These are phyloP conservation scores for Dicentrarchus labrax DNA, from an alignment of 2,113 vertebrate genomes.

Conservation along the genomic window DNA sequence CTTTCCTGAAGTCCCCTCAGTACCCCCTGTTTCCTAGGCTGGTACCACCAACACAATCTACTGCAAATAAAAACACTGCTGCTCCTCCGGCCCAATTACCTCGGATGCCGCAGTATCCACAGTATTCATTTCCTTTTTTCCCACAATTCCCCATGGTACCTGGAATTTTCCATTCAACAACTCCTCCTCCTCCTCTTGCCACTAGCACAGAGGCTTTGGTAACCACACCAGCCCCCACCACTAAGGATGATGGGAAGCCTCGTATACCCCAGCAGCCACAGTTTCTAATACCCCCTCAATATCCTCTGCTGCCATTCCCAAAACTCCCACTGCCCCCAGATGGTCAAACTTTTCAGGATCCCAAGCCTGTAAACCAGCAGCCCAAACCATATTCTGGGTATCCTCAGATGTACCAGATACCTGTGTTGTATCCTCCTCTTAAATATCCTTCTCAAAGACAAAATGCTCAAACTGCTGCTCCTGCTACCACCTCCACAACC, in stretches of 20 bases:
- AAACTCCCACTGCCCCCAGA: conserved; percentile 1
- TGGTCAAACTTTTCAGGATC: not conserved
- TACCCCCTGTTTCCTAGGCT: conserved; percentile 15
- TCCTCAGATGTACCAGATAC: conserved; percentile 30
- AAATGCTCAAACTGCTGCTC: not conserved
- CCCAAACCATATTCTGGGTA: conserved; percentile 1
- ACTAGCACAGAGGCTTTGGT: conserved; percentile 6
- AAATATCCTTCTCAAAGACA: conserved; percentile 2
- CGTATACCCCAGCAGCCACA: not conserved
- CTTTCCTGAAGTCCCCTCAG: conserved; percentile 19
- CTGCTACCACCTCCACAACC: not conserved
- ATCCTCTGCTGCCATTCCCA: conserved; percentile 17
- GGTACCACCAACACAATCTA: conserved; percentile 1
- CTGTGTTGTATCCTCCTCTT: conserved; percentile 25
- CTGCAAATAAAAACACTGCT: conserved; percentile 2
- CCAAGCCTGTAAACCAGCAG: not conserved
- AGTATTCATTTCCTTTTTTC: conserved; percentile 9
- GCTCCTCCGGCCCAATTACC: not conserved
- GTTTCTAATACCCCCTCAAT: conserved; percentile 22
- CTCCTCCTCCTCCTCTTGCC: conserved; percentile 7
- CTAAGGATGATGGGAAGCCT: conserved; percentile 12
- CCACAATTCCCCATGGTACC: conserved; percentile 41
- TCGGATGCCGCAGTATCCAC: conserved; percentile 20
- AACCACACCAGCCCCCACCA: conserved; percentile 8
- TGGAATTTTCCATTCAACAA: conserved; percentile 32